phyloP scores from a whole-genome alignment of 2,888 invertebrate genomes.

The Notodonta dromedarius region DNA sequence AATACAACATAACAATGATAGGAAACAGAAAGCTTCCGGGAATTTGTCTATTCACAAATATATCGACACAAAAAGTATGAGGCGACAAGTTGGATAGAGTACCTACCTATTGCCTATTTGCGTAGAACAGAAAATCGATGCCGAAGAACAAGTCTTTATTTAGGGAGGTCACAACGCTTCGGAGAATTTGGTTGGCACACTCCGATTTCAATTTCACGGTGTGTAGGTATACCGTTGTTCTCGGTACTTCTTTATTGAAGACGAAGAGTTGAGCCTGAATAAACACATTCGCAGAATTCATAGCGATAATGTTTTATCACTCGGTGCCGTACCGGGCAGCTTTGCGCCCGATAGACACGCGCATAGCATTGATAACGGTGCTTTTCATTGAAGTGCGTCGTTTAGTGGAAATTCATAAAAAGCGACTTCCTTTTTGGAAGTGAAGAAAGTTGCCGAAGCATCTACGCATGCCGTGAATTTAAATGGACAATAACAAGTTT shows the following conservation, averaged over 20 bases:
- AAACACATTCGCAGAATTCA: conserved; percentile 57
- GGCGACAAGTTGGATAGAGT: conserved; percentile 6
- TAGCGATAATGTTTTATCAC: conserved; percentile 42
- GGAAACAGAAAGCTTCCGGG: conserved; percentile 6
- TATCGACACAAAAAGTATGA: not conserved
- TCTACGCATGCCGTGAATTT: not conserved
- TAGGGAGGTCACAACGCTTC: conserved; percentile 55
- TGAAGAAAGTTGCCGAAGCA: not conserved
- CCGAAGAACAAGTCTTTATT: conserved; percentile 32
- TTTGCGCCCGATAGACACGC: conserved; percentile 7
- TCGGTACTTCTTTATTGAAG: conserved; percentile 61
- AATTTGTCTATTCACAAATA: conserved; percentile 2
- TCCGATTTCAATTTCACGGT: conserved; percentile 63
- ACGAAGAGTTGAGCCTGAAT: conserved; percentile 43
- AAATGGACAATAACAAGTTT: not conserved
- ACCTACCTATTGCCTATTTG: conserved; percentile 5
- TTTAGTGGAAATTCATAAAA: conserved; percentile 7
- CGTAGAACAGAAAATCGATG: conserved; percentile 28
- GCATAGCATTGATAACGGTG: conserved; percentile 18
- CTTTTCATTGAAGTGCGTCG: conserved; percentile 13
- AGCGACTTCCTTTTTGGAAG: conserved; percentile 8
- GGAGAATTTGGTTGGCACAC: conserved; percentile 52
- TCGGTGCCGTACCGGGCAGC: conserved; percentile 18
- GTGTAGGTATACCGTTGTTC: conserved; percentile 59
- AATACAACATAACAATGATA: conserved; percentile 4